phyloP scores from a whole-genome alignment of 2,113 vertebrate genomes.

The Onychorhynchus coronatus region DNA sequence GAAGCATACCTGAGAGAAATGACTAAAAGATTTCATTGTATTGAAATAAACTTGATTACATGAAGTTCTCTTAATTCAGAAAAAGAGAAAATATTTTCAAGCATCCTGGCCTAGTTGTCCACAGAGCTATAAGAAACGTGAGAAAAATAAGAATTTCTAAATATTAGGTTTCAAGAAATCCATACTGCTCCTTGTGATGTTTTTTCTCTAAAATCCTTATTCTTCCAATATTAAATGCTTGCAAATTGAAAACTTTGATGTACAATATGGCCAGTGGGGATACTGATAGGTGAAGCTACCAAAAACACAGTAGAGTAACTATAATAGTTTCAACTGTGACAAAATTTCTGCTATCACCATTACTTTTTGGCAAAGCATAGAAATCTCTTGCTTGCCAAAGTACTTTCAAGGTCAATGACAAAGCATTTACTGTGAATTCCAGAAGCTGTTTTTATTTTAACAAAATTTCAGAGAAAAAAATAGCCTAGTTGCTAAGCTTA shows the following conservation, averaged over 20 bases:
- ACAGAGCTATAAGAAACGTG: not conserved
- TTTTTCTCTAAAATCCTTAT: not conserved
- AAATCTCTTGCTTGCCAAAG: constrained; percentile 5
- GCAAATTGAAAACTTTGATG: not conserved
- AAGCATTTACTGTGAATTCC: not conserved
- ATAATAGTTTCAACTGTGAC: not conserved
- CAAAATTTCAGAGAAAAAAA: constrained; percentile 26
- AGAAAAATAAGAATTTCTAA: not conserved
- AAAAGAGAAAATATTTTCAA: not conserved
- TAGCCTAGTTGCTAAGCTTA: not conserved
- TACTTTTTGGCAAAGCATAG: constrained; percentile 18
- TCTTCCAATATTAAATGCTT: not conserved
- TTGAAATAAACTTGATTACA: not conserved
- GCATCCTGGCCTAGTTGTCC: not conserved
- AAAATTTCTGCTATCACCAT: constrained; percentile 11
- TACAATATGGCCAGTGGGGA: not conserved
- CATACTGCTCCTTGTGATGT: not conserved
- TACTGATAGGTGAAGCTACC: not conserved
- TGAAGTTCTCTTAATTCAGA: not conserved
- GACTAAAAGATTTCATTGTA: not conserved
- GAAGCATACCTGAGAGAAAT: not conserved
- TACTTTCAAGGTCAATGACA: constrained; percentile 29
- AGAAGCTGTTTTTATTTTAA: constrained; percentile 4
- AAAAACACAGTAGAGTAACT: not conserved
- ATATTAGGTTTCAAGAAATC: not conserved